Evolutionary conservation across 2,113 vertebrate genomes (phyloP).

Genomic region (Melanerpes formicivorus): DNA sequence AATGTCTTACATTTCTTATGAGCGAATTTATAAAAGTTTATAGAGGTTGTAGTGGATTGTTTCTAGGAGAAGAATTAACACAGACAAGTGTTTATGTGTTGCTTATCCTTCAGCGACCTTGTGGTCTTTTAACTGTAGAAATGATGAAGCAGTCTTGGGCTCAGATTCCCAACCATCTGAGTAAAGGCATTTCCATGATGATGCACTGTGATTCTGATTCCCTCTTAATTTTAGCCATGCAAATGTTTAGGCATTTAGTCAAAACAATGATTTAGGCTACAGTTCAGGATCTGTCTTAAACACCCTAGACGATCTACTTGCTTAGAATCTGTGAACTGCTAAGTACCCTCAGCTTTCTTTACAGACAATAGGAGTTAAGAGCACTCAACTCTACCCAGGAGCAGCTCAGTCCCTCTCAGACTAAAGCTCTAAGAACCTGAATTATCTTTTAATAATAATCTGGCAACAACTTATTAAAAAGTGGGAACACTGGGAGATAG

Average conservation of each 20-base stretch:
- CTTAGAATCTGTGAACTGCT: neutral
- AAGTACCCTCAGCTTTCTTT: neutral
- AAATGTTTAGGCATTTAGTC: neutral
- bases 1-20: neutral
- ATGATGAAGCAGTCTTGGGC: fast-evolving
- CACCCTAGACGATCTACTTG: neutral
- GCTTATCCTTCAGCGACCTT: neutral
- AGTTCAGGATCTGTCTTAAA: neutral
- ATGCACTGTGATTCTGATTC: neutral
- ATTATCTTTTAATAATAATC: neutral
- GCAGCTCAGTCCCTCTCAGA: neutral
- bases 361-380: neutral
- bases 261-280: neutral
- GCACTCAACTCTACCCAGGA: neutral
- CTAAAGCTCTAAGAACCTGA: neutral
- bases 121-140: neutral
- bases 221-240: neutral
- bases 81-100: fast-evolving
- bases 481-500: neutral
- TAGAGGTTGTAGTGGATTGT: neutral
- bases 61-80: neutral
- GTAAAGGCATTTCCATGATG: neutral
- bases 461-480: neutral
- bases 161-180: neutral
- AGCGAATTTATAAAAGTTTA: neutral